These are phyloP conservation scores for Papilio protenor DNA, from an alignment of 2,888 invertebrate species.

Conservation along the genomic window DNA sequence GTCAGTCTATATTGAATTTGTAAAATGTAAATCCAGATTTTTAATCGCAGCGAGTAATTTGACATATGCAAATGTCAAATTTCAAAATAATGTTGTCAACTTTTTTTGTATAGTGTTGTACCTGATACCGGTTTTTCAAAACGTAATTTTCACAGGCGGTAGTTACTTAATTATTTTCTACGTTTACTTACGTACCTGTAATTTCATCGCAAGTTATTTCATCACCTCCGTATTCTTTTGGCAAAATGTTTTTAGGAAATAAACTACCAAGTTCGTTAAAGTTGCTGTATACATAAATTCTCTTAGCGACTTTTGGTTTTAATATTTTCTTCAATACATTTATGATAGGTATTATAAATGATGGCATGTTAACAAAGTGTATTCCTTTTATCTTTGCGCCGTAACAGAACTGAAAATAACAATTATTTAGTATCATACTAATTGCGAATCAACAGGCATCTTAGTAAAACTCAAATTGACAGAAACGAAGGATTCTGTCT, in stretches of 20 bases:
- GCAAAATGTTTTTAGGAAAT: conserved; percentile 57
- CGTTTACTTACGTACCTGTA: conserved; percentile 18
- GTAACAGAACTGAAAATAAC: conserved; percentile 60
- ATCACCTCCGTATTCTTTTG: conserved; percentile 60
- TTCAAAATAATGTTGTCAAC: too few species aligned
- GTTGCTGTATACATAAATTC: conserved; percentile 52
- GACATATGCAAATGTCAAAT: too few species aligned
- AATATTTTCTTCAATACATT: conserved; percentile 63
- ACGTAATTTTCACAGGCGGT: too few species aligned
- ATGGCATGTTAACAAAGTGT: conserved; percentile 68
- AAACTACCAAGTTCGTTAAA: conserved; percentile 51
- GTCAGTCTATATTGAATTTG: too few species aligned
- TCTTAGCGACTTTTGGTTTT: conserved; percentile 54
- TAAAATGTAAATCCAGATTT: too few species aligned
- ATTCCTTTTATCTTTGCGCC: conserved; percentile 67
- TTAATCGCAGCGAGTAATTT: too few species aligned
- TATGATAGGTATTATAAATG: conserved; percentile 65
- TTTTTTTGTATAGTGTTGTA: too few species aligned
- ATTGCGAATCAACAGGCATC: too few species aligned
- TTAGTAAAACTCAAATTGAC: too few species aligned
- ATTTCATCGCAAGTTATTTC: conserved; percentile 44
- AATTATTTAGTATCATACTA: background rate
- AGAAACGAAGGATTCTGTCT: too few species aligned
- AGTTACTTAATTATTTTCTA: too few species aligned
- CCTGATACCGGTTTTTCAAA: too few species aligned